Evolutionary conservation across 1,140 invertebrate genomes (phyloP), one percentile per base, ranked within the genome.

Genomic region (Papilio xuthus): DNA sequence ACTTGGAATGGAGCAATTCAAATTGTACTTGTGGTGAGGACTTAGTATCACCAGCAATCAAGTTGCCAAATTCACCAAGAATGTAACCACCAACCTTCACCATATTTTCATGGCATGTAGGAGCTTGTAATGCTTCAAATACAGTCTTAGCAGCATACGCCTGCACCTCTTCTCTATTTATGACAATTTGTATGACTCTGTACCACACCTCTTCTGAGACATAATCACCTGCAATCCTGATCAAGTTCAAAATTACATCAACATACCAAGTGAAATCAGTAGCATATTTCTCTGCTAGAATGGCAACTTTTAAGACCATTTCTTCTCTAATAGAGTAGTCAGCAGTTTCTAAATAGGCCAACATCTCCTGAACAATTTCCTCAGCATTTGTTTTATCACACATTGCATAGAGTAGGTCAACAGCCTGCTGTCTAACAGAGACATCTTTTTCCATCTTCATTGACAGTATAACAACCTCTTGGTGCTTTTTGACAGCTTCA

Each of bases 71-170:
- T 95, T 99, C 99, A 77, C 99, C 99, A 60, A 99, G 95, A 86
- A 99, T 99, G 86, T 99, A 99, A 37, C 99, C 99, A 75, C 99
- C 99, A 67, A 99, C 99, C 96, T 99, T 99, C 0, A 99, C 99
- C 99, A 99, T 99, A 93, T 99, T 99, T 95, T 99, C 99, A 94
- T 99, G 99, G 91, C 99, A 99, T 71, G 99, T 99, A 37, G 98
- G 98, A 63, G 99, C 98, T 95, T 99, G 98, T 70, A 99, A 94
- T 81, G 99, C 98, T 94, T 99, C 99, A 95, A 99, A 99, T 8
- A 99, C 99, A 47, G 99, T 99, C 95, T 99, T 99, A 9, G 99
- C 99, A 69, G 99, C 99, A 95, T 99, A 99, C 23, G 99, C 99
- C 94, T 99, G 98, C 0, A 99, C 99, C 94, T 99, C 99, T 91